These are phyloP conservation scores for Crotalus viridis DNA, from an alignment of 2,113 vertebrate species.

Conservation along the genomic window DNA sequence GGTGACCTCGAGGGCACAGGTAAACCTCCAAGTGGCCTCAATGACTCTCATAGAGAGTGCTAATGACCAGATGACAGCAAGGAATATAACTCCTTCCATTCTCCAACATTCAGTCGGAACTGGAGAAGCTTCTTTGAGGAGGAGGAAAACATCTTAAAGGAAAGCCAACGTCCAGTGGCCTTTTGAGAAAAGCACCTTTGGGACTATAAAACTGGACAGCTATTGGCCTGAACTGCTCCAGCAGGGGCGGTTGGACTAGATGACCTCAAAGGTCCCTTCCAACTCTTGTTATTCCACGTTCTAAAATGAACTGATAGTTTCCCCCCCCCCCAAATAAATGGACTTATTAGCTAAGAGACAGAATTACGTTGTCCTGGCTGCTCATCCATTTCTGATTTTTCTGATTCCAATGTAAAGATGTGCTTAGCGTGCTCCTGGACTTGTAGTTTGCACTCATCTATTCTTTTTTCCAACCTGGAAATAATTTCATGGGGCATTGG, in stretches of 20 bases:
- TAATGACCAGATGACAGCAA: too few species aligned
- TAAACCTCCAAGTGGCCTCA: not conserved
- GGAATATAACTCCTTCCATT: too few species aligned
- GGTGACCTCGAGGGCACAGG: not conserved
- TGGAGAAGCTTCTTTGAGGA: too few species aligned
- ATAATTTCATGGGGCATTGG: constrained; percentile 30
- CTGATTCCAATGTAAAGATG: not conserved
- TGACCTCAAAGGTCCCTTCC: not conserved
- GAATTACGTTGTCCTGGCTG: constrained; percentile 10
- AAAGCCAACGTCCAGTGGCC: too few species aligned
- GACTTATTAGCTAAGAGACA: not conserved
- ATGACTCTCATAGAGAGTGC: too few species aligned
- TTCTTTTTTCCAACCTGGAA: constrained; percentile 40
- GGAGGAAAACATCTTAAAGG: too few species aligned
- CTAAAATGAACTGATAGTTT: not conserved
- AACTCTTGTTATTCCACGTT: not conserved
- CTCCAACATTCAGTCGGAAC: too few species aligned
- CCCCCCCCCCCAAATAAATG: too few species aligned
- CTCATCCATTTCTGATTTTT: not conserved
- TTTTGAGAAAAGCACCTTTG: too few species aligned
- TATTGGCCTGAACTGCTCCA: too few species aligned
- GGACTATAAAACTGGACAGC: too few species aligned
- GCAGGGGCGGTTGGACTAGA: not conserved
- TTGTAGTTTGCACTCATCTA: constrained; percentile 24
- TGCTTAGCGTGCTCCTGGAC: constrained; percentile 44